Evolutionary conservation across 2,113 vertebrate genomes (phyloP), one percentile per base, ranked within the genome.

Genomic region (Anas platyrhynchos): DNA sequence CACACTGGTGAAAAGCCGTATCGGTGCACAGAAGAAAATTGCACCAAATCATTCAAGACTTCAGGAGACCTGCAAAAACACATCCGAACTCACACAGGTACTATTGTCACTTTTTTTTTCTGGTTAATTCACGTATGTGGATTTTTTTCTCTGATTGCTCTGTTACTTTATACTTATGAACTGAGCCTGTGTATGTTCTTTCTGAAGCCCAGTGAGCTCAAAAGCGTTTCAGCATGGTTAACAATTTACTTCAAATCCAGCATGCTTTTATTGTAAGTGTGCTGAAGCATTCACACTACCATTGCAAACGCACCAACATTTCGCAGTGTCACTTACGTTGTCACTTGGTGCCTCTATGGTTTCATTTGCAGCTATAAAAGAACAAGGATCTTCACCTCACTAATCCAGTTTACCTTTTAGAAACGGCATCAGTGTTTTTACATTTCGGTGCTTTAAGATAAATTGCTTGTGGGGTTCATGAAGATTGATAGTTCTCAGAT

Each of bases 1-100:
- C 99, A 99, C 97, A 99, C 99, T 4, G 99, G 99, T 71, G 99
- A 99, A 97, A 99, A 99, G 98, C 99, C 99, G 52, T 99, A 99
- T 76, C 97, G 98, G 74, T 99, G 99, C 98, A 99, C 99, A 46
- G 99, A 99, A 93, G 94, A 99, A 55, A 99, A 99, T 93, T 99
- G 99, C 97, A 98, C 98, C 94, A 99, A 99, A 65, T 99, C 99
- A 65, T 99, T 99, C 95, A 99, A 99, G 98, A 99, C 99, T 31
- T 99, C 99, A 20, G 99, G 99, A 96, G 99, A 99, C 95, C 98
- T 99, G 63, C 99, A 99, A 94, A 99, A 99, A 97, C 99, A 99
- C 95, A 99, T 99, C 16, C 97, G 99, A 80, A 99, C 99, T 69
- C 99, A 99, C 90, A 99, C 99, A 98, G 99, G 99, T 99, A 97